Conservation (phyloP, 2,113 vertebrate genomes). For the Oreochromis niloticus region DNA sequence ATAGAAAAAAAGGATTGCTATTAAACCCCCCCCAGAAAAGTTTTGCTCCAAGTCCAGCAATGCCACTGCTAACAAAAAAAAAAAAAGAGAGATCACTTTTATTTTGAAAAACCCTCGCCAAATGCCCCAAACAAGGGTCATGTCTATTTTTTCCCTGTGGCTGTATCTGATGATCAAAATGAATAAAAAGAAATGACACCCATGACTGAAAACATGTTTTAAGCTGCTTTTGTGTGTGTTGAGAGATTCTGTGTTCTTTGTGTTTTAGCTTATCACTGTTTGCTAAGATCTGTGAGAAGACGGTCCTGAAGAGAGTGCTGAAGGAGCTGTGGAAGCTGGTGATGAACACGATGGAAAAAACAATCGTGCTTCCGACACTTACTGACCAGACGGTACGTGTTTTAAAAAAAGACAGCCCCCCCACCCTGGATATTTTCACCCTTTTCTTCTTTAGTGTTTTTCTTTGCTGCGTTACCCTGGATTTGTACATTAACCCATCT, state of each 20-base stretch:
- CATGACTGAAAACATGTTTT: background rate
- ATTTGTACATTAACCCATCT: slow-evolving; percentile 19
- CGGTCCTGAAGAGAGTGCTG: slow-evolving; percentile 91
- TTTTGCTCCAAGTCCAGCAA: background rate
- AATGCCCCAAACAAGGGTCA: background rate
- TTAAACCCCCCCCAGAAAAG: background rate
- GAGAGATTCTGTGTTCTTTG: slow-evolving; percentile 2
- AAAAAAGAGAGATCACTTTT: background rate
- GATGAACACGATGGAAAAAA: slow-evolving; percentile 99
- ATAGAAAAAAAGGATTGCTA: background rate
- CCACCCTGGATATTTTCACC: background rate
- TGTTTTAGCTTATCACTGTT: slow-evolving; percentile 86
- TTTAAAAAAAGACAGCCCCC: background rate
- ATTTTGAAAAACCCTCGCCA: background rate
- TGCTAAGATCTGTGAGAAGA: slow-evolving; percentile 98
- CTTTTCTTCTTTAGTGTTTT: background rate
- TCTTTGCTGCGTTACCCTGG: background rate
- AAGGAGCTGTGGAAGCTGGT: slow-evolving; percentile 98
- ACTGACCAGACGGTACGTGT: slow-evolving; percentile 89
- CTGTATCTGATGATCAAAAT: background rate
- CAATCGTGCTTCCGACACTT: slow-evolving; percentile 88
- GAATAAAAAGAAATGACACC: background rate
- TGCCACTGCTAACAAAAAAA: background rate
- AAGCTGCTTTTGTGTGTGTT: slow-evolving; percentile 8
- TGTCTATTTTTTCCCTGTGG: background rate